These are phyloP conservation scores for Dioctria linearis DNA, from an alignment of 2,888 invertebrate genomes.

Conservation along the genomic window DNA sequence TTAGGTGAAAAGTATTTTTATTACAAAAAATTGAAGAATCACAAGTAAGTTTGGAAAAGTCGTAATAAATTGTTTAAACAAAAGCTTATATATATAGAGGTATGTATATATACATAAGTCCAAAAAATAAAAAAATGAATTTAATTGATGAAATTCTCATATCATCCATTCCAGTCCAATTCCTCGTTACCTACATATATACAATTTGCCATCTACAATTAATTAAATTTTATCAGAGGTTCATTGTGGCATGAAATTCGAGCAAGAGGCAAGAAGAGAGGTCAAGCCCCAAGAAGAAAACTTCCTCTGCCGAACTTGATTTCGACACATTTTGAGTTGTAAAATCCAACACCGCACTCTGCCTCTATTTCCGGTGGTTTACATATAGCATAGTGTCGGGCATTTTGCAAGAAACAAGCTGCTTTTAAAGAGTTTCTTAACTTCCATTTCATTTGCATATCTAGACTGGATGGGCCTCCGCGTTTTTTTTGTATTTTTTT, in stretches of 20 bases:
- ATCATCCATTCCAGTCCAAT: slow-evolving; percentile 32
- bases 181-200: not conserved
- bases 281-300: slow-evolving; percentile 25
- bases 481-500: no score
- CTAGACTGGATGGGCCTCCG: slow-evolving; percentile 34
- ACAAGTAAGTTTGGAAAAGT: no score
- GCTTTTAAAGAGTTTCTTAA: slow-evolving; percentile 38
- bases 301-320: slow-evolving; percentile 31
- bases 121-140: no score
- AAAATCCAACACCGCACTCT: slow-evolving; percentile 25
- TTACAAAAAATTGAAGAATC: no score
- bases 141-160: not conserved
- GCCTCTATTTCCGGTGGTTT: slow-evolving; percentile 44
- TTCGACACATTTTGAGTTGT: slow-evolving; percentile 49
- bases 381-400: not conserved
- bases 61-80: no score
- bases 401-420: slow-evolving; percentile 23
- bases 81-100: no score
- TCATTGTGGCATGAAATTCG: slow-evolving; percentile 47
- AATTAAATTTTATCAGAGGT: slow-evolving; percentile 44
- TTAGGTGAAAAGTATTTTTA: no score
- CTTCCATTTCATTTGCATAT: slow-evolving; percentile 48
- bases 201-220: slow-evolving; percentile 36
- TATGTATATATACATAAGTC: no score
- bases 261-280: slow-evolving; percentile 8